These are phyloP conservation scores for Tromatobia lineatoria DNA, from an alignment of 2,888 invertebrate species.

Conservation along the genomic window DNA sequence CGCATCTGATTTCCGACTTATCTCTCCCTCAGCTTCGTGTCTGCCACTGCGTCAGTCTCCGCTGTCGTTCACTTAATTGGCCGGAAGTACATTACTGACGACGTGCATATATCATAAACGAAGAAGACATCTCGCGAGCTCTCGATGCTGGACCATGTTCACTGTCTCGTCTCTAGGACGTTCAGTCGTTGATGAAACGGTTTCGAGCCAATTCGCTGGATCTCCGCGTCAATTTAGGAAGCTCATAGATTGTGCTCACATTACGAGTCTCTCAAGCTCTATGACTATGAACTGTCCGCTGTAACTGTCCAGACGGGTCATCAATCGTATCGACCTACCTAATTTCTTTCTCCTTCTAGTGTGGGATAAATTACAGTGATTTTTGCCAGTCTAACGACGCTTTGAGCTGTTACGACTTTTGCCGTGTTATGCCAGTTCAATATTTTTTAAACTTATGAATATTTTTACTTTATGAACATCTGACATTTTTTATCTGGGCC, in stretches of 20 bases:
- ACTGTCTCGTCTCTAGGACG: conserved; percentile 27
- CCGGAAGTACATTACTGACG: conserved; percentile 67
- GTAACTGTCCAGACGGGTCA: not conserved
- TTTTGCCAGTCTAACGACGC: not conserved
- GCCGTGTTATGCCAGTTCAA: too few species aligned
- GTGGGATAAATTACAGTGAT: not conserved
- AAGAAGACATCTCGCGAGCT: conserved; percentile 62
- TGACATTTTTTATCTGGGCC: too few species aligned
- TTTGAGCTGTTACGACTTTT: not conserved
- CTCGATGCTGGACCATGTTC: conserved; percentile 2
- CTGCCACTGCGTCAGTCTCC: conserved; percentile 47
- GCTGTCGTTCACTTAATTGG: conserved; percentile 71
- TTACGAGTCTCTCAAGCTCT: conserved; percentile 9
- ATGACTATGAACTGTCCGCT: not conserved
- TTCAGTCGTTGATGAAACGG: conserved; percentile 58
- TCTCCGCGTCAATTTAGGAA: conserved; percentile 49
- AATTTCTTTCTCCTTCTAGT: not conserved
- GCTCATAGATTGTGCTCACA: conserved; percentile 34
- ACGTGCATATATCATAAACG: conserved; percentile 47
- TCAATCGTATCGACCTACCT: not conserved
- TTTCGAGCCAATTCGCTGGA: conserved; percentile 48
- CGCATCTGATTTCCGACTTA: conserved; percentile 68
- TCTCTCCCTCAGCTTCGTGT: conserved; percentile 64
- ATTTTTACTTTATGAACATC: too few species aligned
- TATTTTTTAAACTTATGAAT: too few species aligned